Evolutionary conservation across 2,888 invertebrate species (phyloP).

Genomic region (Epirrhoe tristata): DNA sequence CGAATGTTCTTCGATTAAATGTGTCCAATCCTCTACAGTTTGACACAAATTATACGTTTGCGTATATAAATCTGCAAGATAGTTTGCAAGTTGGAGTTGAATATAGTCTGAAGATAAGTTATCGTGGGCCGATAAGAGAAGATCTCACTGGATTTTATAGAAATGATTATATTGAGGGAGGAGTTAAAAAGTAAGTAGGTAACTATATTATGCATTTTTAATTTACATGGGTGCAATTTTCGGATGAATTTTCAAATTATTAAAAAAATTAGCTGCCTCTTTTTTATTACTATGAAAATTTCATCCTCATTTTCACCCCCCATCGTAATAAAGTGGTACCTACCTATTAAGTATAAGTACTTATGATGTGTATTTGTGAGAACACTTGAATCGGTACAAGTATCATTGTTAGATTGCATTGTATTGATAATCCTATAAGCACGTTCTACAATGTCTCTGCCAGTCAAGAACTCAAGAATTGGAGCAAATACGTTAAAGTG

Average conservation of each 20-base stretch:
- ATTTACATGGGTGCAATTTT: no score
- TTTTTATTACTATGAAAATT: no score
- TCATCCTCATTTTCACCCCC: no score
- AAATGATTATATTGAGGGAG: constrained; percentile 82
- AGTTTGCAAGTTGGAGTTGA: constrained; percentile 62
- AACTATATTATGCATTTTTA: not conserved
- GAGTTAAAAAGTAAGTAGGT: constrained; percentile 79
- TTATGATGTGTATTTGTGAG: no score
- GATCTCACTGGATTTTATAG: constrained; percentile 87
- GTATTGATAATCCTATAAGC: not conserved
- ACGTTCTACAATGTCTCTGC: not conserved
- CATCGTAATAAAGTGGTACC: no score
- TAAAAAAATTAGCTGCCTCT: no score
- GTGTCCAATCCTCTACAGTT: constrained; percentile 61
- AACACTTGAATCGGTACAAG: no score
- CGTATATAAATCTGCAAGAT: constrained; percentile 71
- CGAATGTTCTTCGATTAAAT: constrained; percentile 49
- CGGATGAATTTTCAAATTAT: no score
- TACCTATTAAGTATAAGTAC: no score
- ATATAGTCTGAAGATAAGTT: constrained; percentile 81
- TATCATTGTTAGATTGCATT: not conserved
- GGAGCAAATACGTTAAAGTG: not conserved
- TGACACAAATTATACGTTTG: constrained; percentile 74
- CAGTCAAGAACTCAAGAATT: not conserved
- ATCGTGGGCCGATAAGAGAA: constrained; percentile 82